These are phyloP conservation scores for Hydractinia echinata DNA, from an alignment of 30 jellyfish, hydroid and myxozoan species.

Conservation along the genomic window DNA sequence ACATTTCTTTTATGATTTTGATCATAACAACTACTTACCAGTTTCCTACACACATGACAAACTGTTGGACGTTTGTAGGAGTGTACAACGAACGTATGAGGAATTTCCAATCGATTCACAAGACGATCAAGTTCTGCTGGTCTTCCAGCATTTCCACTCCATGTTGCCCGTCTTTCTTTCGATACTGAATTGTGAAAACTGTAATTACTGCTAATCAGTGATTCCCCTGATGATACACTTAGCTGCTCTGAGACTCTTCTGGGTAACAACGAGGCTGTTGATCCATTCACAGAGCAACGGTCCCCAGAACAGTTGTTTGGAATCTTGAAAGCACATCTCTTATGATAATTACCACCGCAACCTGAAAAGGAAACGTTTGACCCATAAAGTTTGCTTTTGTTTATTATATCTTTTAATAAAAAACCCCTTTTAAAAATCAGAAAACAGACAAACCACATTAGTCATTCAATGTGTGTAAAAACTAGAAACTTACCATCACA, in stretches of 20 bases:
- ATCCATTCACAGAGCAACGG: constrained; percentile 42
- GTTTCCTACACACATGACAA: constrained; percentile 78
- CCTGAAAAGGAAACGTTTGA: constrained; percentile 31
- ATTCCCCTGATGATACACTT: constrained; percentile 48
- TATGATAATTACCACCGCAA: constrained; percentile 93
- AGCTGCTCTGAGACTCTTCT: constrained; percentile 69
- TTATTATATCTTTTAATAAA: background rate
- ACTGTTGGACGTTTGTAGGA: constrained; percentile 85
- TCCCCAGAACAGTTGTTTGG: constrained; percentile 84
- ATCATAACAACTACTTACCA: constrained; percentile 40
- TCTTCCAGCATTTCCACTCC: constrained; percentile 81
- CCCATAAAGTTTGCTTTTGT: background rate
- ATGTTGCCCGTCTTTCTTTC: constrained; percentile 67
- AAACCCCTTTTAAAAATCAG: background rate
- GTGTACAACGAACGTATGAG: constrained; percentile 88
- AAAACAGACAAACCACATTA: background rate
- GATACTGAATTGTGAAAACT: constrained; percentile 32
- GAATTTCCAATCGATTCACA: constrained; percentile 79
- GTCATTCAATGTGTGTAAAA: background rate
- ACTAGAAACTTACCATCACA: constrained; percentile 71
- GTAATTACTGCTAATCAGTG: background rate
- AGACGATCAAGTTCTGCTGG: constrained; percentile 79
- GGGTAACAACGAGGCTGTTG: constrained; percentile 40
- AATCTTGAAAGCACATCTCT: constrained; percentile 82
- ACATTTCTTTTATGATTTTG: background rate